phyloP scores from a whole-genome alignment of 2,113 vertebrate genomes.

The Crypturellus undulatus region DNA sequence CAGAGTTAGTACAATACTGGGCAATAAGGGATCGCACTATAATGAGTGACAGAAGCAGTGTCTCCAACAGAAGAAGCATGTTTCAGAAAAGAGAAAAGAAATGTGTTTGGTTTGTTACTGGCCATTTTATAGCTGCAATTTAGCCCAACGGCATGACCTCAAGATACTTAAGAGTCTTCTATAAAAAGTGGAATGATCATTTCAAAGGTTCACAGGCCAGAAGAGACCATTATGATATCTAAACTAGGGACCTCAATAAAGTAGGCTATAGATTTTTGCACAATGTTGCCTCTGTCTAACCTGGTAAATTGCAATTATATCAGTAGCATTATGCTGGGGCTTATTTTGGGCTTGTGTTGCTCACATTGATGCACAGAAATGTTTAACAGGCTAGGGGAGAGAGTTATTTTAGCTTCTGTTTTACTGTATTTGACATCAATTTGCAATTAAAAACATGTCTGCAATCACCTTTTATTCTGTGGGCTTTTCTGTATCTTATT shows the following conservation, averaged over 20 bases:
- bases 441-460: background rate
- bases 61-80: slow-evolving; percentile 50
- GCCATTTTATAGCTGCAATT: slow-evolving; percentile 43
- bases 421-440: background rate
- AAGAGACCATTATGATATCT: slow-evolving; percentile 9
- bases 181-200: slow-evolving; percentile 4
- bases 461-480: background rate
- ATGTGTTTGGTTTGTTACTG: slow-evolving; percentile 48
- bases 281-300: background rate
- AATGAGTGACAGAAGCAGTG: slow-evolving; percentile 58
- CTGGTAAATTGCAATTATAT: background rate
- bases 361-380: fast-evolving
- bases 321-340: background rate
- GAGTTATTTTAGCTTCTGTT: background rate
- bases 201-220: slow-evolving; percentile 43
- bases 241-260: background rate
- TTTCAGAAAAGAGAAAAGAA: slow-evolving; percentile 44
- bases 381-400: background rate
- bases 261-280: background rate
- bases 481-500: fast-evolving
- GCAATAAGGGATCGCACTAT: slow-evolving; percentile 56
- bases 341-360: background rate
- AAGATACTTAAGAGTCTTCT: slow-evolving; percentile 6
- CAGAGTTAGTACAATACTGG: slow-evolving; percentile 66
- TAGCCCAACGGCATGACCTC: slow-evolving; percentile 23